phyloP scores from a whole-genome alignment of 2,113 vertebrate genomes.

The Platanista minor region DNA sequence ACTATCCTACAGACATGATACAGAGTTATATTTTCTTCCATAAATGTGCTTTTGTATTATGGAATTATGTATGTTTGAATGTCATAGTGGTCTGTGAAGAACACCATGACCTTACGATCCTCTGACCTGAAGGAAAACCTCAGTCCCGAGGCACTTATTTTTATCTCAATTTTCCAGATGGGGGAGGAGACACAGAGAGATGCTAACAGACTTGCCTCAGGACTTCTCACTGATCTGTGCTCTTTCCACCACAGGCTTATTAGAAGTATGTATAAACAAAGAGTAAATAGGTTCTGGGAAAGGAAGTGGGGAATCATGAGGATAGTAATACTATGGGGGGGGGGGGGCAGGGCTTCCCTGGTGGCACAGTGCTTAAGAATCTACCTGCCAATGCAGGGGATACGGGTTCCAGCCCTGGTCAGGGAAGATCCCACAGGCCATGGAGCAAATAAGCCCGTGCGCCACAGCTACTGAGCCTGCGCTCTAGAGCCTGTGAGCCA shows the following conservation, averaged over 20 bases:
- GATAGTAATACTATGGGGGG: rapidly evolving
- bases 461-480: too few relatives aligned
- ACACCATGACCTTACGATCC: background rate
- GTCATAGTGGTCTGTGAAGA: background rate
- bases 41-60: too few relatives aligned
- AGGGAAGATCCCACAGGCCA: too few relatives aligned
- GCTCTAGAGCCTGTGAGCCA: too few relatives aligned
- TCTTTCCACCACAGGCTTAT: rapidly evolving
- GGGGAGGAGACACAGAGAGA: background rate
- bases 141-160: background rate
- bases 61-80: background rate
- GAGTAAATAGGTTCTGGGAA: background rate
- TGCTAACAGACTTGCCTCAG: background rate
- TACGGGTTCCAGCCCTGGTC: too few relatives aligned
- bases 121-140: background rate
- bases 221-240: too few relatives aligned
- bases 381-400: too few relatives aligned
- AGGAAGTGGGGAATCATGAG: background rate
- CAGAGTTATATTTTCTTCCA: background rate
- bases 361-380: too few relatives aligned
- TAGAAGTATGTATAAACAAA: background rate
- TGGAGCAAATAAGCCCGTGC: too few relatives aligned
- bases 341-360: too few relatives aligned
- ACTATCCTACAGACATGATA: background rate
- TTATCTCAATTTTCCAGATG: background rate